phyloP scores from a whole-genome alignment of 2,888 invertebrate genomes.

The Leptarthrus brevirostris region DNA sequence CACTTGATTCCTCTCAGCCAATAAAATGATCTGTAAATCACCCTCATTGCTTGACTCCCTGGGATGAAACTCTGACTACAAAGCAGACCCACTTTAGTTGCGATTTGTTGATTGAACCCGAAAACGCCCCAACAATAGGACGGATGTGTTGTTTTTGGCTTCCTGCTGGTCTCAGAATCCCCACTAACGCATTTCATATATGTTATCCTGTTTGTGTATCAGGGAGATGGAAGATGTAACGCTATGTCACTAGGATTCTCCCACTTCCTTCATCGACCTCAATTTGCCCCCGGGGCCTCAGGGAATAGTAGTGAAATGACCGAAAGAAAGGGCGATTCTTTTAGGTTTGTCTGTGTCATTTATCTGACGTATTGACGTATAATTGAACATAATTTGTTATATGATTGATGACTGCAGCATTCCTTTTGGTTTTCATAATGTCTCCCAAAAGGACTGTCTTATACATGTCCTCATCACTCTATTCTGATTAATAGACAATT shows the following conservation, averaged over 20 bases:
- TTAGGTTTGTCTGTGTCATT: slow-evolving; percentile 40
- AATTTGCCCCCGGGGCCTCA: slow-evolving; percentile 3
- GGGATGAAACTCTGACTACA: slow-evolving; percentile 24
- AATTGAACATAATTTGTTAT: slow-evolving; percentile 51
- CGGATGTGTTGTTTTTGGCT: slow-evolving; percentile 49
- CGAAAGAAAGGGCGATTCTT: slow-evolving; percentile 14
- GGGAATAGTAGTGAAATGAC: slow-evolving; percentile 2
- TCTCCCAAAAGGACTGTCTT: too few relatives aligned
- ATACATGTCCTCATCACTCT: too few relatives aligned
- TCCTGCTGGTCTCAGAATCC: slow-evolving; percentile 23
- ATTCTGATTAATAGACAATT: too few relatives aligned
- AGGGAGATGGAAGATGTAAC: too few relatives aligned
- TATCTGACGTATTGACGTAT: slow-evolving; percentile 52
- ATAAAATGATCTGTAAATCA: slow-evolving; percentile 54
- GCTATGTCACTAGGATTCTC: background rate
- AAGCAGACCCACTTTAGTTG: slow-evolving; percentile 49
- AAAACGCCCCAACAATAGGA: slow-evolving; percentile 49
- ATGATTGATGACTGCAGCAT: slow-evolving; percentile 50
- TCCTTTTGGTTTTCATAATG: background rate
- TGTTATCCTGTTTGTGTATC: slow-evolving; percentile 9
- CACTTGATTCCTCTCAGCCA: slow-evolving; percentile 51
- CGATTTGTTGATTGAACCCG: slow-evolving; percentile 53
- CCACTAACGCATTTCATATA: background rate
- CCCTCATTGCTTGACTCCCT: slow-evolving; percentile 36
- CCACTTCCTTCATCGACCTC: slow-evolving; percentile 9